Conservation (phyloP, 2,797 vertebrate genomes). For the Sebastes diploproa region DNA sequence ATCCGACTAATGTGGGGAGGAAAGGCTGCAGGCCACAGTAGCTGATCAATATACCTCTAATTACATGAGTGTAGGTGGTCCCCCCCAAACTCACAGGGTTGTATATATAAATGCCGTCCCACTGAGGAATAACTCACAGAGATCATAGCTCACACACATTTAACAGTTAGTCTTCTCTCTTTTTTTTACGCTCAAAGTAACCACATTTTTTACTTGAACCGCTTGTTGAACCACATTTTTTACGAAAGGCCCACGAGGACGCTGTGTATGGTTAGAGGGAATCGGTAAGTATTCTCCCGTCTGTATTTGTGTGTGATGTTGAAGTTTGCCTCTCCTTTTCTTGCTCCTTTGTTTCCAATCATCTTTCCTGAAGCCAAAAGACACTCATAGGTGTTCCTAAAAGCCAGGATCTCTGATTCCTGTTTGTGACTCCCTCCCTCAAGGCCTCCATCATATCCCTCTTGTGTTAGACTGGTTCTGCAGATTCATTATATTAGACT, state of each 20-base stretch:
- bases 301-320: constrained; percentile 4
- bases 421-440: neutral
- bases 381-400: neutral
- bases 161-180: neutral
- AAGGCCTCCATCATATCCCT: neutral
- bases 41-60: constrained; percentile 83
- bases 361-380: neutral
- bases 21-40: constrained; percentile 78
- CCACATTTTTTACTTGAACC: neutral
- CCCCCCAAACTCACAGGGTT: constrained; percentile 54
- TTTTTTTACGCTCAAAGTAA: neutral
- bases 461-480: neutral
- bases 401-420: neutral
- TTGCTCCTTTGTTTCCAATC: neutral
- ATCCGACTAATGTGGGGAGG: constrained; percentile 82
- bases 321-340: neutral
- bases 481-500: neutral
- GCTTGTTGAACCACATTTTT: neutral
- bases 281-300: constrained; percentile 51
- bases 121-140: constrained; percentile 40
- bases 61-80: constrained; percentile 64
- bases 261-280: neutral
- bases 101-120: constrained; percentile 79
- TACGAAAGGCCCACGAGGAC: neutral
- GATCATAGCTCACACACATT: constrained; percentile 2